Evolutionary conservation across 2,797 vertebrate species (phyloP), one percentile per base, ranked within the genome.

Genomic region (Phyllotis vaccarum): DNA sequence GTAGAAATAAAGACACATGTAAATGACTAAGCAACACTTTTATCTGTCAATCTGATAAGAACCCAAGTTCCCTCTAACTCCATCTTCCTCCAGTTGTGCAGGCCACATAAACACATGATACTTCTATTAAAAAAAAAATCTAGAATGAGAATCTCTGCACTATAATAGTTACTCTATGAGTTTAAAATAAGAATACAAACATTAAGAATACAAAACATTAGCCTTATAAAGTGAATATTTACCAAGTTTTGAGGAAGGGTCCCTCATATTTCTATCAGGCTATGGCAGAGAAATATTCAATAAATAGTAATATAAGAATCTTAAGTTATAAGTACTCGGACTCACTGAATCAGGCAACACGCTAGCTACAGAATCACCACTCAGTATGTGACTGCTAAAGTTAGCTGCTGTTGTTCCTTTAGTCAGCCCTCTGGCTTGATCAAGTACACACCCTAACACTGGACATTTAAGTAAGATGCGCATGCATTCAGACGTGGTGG

Each of bases 391-490:
- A 6, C 78, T 78, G 8, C 58, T 89, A 52, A n/a, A 52, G 43
- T 52, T 66, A 64, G 31, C 16, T 64, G 34, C 10, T 64, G 11
- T 40, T 64, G 58, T 29, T 76, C 10, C 24, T 54, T 3, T 37
- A 66, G 31, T 78, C 16, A 37, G 66, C 49, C 24, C 7, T 49
- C 27, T 27, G 3, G 46, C 29, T 66, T 31, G 27, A 62, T 17
- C 19, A 76, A 76, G 64, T 62, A 75, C 2, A 13, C 5, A 66
- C 21, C 40, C 9, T 52, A 87, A 52, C 3, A 56, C 70, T n/a
- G 29, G 21, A 58, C 76, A 70, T 70, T 83, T 79, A 85, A 94
- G 31, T 72, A 27, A 76, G 70, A 74, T 93, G 34, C 93, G 21
- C 56, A 17, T 82, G 4, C 0, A 1, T 70, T 90, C 70, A 29